Percentiles rank a stretch among this genome's conserved stretches.
Evolutionary conservation across 2,797 vertebrate species (phyloP).

Genomic region (Bradypus variegatus): DNA sequence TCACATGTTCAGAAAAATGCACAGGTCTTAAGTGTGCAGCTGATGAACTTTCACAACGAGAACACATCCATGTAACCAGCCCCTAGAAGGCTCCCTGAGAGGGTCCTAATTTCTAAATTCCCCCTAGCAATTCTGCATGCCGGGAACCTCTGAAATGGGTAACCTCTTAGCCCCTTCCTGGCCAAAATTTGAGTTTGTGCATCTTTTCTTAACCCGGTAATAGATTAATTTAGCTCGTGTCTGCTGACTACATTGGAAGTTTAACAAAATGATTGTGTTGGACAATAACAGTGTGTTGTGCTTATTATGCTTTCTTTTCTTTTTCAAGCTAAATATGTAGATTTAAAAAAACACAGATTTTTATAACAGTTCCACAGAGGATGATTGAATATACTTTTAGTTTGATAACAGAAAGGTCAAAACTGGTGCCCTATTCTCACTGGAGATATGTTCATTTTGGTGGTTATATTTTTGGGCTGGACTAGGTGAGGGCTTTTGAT

Average conservation of each 20-base stretch:
- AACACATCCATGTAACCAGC: background rate
- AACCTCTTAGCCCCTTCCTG: background rate
- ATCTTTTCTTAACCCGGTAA: background rate
- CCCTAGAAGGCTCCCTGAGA: background rate
- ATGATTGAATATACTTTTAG: background rate
- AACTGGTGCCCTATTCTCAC: background rate
- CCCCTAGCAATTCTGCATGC: background rate
- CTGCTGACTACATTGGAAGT: background rate
- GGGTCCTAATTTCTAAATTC: slow-evolving; percentile 2
- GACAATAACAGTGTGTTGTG: background rate
- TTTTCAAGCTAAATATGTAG: background rate
- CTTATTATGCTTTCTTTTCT: background rate
- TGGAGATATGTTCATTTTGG: background rate
- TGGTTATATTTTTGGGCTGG: background rate
- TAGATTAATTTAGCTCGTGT: background rate
- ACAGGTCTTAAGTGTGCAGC: background rate
- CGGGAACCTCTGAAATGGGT: background rate
- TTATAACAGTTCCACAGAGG: background rate
- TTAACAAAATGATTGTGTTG: background rate
- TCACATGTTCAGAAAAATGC: background rate
- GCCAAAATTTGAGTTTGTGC: background rate
- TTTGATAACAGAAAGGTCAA: background rate
- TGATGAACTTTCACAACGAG: background rate
- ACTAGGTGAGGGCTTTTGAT: background rate
- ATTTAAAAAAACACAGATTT: background rate